Evolutionary conservation across 1,140 invertebrate species (phyloP).

Genomic region (Propsilocerus akamusi): DNA sequence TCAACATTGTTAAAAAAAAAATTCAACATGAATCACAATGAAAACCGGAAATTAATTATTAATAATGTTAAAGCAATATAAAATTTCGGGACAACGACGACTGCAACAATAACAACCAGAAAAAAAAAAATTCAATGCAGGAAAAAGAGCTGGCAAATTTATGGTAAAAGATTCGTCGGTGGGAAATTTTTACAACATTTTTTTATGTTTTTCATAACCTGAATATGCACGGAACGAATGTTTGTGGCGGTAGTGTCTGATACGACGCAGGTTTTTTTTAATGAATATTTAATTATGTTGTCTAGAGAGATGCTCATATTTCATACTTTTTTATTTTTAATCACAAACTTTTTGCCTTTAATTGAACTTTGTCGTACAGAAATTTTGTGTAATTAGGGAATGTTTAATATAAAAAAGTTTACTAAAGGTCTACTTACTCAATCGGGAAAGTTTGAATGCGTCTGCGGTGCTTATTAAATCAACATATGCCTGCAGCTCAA

Average conservation of each 20-base stretch:
- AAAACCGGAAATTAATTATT: constrained; percentile 4
- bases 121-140: too few species aligned
- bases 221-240: too few species aligned
- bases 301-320: too few species aligned
- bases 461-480: constrained; percentile 85
- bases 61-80: background rate
- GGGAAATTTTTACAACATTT: too few species aligned
- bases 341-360: too few species aligned
- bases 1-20: background rate
- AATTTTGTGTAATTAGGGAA: background rate
- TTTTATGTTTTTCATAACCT: too few species aligned
- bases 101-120: background rate
- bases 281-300: too few species aligned
- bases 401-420: constrained; percentile 2
- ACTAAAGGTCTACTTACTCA: constrained; percentile 84
- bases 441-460: constrained; percentile 70
- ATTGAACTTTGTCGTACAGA: too few species aligned
- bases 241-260: too few species aligned
- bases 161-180: too few species aligned
- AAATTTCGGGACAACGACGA: background rate
- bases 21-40: background rate
- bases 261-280: too few species aligned
- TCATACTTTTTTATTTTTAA: constrained; percentile 1
- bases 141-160: too few species aligned
- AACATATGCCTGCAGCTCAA: constrained; percentile 71